Evolutionary conservation across 2,797 vertebrate species (phyloP), one percentile per base, ranked within the genome.

Genomic region (Pseudochromis fuscus): DNA sequence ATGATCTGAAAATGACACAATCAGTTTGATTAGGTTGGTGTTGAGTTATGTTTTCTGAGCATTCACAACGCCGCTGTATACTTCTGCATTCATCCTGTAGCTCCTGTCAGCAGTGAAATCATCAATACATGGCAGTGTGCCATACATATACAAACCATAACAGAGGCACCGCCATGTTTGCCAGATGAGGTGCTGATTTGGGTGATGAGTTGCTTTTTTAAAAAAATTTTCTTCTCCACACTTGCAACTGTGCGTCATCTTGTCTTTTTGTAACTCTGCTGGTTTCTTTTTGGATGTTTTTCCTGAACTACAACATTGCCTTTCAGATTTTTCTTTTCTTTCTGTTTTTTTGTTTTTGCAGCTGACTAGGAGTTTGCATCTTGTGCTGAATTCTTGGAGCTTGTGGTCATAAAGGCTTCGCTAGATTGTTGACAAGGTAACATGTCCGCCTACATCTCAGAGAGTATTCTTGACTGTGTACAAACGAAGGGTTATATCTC

Each of bases 51-150:
- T 25, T 21, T 55, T 52, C 49, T 44, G 37, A 37, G 13, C 25
- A 31, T 15, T 23, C 19, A 52, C 24, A 30, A 28, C 3, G 37
- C 28, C 44, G 23, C 38, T 33, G 16, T 33, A 44, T 10, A n/a
- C 38, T 4, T 63, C 13, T 27, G 15, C 35, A 44, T 50, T 51
- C 35, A 51, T 25, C 28, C 46, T 25, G 24, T 63, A 18, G 28
- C 33, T 25, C 28, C 46, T 25, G 24, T 63, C 24, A 38, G 46
- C 46, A 28, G 28, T 37, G 21, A 69, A 52, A 60, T 27, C 49
- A 51, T 33, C 40, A 38, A 60, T 35, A 60, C 25, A 69, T 27
- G 38, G 4, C 46, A 18, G 27, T 16, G 16, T 60, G 21, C 37
- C 46, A 42, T 31, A 31, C 7, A 31, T 0, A 49, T 11, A 25